Conservation (phyloP, 2,113 vertebrate species). For the Butorides virescens region DNA sequence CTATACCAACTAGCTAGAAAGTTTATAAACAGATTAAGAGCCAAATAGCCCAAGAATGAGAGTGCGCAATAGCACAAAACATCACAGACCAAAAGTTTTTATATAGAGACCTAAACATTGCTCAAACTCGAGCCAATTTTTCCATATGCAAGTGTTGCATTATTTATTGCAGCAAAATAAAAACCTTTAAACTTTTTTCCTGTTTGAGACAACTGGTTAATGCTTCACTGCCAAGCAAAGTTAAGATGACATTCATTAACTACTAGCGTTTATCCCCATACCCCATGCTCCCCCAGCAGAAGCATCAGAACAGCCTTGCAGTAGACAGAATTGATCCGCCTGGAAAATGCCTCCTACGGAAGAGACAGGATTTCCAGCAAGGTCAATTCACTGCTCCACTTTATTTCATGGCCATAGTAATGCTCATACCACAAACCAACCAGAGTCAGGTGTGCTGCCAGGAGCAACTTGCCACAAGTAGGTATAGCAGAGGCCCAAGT, state of each 20-base stretch:
- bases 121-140: neutral
- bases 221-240: neutral
- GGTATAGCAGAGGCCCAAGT: neutral
- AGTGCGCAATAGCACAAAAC: neutral
- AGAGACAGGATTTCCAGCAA: neutral
- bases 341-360: neutral
- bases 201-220: neutral
- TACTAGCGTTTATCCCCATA: neutral
- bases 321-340: neutral
- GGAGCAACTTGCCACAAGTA: neutral
- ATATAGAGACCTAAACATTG: rapidly evolving
- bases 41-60: neutral
- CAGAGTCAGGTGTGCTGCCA: neutral
- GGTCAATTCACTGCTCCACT: neutral
- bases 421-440: neutral
- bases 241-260: neutral
- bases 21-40: neutral
- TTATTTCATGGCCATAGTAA: neutral
- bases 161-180: neutral
- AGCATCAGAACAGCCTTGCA: neutral
- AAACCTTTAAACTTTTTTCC: neutral
- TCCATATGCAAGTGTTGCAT: neutral
- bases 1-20: neutral
- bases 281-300: neutral
- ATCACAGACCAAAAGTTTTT: neutral